Base-by-base conservation (phyloP, 2,113 vertebrate genomes). In the Semnornis frantzii region DNA sequence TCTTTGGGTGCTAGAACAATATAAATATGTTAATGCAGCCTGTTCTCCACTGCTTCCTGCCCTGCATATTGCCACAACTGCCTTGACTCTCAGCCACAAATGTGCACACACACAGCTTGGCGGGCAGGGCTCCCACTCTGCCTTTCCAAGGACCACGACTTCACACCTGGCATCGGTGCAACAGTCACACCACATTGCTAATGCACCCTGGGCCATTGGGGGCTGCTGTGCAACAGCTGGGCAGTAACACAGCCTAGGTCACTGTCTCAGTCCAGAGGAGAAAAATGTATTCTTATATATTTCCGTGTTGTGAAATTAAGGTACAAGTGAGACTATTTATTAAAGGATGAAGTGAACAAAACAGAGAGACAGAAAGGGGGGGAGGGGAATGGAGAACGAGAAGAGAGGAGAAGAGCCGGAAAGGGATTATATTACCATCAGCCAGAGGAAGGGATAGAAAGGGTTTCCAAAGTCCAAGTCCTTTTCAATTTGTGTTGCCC, bases 141-240 rank as follows among this genome's bases (percentile, higher is more conserved):
- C 24, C 33, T 57, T 11, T 55, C 71, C 2, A 0, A 28, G 19
- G 23, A n/a, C 27, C 34, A 15, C 1, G 3, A 0, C 37, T 2
- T 10, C 1, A 2, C 24, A 14, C 8, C 42, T 42, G 31, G n/a
- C 71, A 68, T 16, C 69, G 28, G 11, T 0, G 1, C 48, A 3
- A 5, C n/a, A 39, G 15, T 50, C 64, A 21, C 75, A 52, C 2
- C 5, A 11, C 4, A 2, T 6, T 15, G 15, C 24, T 1, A 1
- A 3, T 0, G 3, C 15, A 20, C 8, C 34, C 20, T 5, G 15
- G 23, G 50, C 50, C 12, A 6, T 25, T 52, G 12, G 23, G 50
- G 50, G 24, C 50, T 52, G 50, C 63, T 0, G 0, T 25, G 20
- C 7, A 30, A 46, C 18, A 3, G 0, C 0, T 0, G 3, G 19